Base-by-base conservation (phyloP, 2,113 vertebrate genomes). In the Xiphophorus hellerii region DNA sequence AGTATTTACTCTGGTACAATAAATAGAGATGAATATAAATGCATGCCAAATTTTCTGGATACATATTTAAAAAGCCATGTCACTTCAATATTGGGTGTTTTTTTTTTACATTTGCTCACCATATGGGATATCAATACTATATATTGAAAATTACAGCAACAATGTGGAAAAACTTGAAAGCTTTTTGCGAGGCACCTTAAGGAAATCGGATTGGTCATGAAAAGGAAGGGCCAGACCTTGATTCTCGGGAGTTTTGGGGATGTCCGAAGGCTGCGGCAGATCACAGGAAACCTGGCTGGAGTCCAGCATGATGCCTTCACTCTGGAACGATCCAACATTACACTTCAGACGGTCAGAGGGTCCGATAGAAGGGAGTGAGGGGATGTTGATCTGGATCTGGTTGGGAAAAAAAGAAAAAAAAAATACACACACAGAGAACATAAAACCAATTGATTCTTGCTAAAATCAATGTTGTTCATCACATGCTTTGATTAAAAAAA, bases 301-400 rank as follows among this genome's bases (percentile, higher is more conserved):
- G 68, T 87, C 91, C 6, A 85, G 78, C 88, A 91, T 92, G 31
- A 10, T 68, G 35, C 90, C 94, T 0, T 54, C 44, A 48, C 90
- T 93, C 0, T 25, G 5, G 69, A 81, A 85, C 1, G 60, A 69
- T 28, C 77, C 30, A 4, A 94, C 82, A 3, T 6, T 31, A 87
- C 94, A 94, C 10, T 62, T 84, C 42, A 95, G 88, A 42, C 61
- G 81, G 86, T 94, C 93, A 15, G 92, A 88, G 1, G 28, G 39
- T 62, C 88, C 85, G 29, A 94, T 91, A 30, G 61, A 4, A 44
- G 94, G 94, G 31, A 95, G 89, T 13, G 84, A 90, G 0, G 87
- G 90, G 60, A 94, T 80, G 79, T 87, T 91, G 84, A 94, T 93
- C 69, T 80, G 82, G 14, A 95, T 90, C 94, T 94, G 71, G 13